Conservation (phyloP, 2,797 vertebrate species). For the Schizothorax lantsangensis region DNA sequence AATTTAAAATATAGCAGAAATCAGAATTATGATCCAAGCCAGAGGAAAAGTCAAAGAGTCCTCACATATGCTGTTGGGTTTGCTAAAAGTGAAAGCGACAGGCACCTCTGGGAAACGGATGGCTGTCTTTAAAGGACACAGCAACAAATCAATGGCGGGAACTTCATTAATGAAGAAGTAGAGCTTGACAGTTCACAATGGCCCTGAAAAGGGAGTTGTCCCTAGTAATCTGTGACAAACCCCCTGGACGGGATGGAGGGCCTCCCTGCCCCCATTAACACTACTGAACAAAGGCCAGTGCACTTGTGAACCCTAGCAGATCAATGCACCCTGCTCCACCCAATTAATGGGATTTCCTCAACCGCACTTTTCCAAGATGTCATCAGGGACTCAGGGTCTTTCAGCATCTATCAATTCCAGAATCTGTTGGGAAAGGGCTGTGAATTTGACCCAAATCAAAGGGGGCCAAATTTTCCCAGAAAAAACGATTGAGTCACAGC, state of each 20-base stretch:
- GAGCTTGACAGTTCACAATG: conserved; percentile 68
- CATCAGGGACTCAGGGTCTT: conserved; percentile 32
- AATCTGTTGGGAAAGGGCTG: conserved; percentile 56
- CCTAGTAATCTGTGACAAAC: conserved; percentile 66
- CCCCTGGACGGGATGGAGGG: conserved; percentile 71
- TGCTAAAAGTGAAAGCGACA: conserved; percentile 69
- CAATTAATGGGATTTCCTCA: conserved; percentile 60
- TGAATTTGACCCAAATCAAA: conserved; percentile 58
- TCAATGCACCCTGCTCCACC: conserved; percentile 54
- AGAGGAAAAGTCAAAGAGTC: neutral
- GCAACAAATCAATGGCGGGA: conserved; percentile 72
- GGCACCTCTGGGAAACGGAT: conserved; percentile 48
- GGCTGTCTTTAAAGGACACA: conserved; percentile 41
- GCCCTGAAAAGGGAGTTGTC: conserved; percentile 63
- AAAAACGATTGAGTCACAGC: conserved; percentile 12
- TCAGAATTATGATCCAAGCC: neutral
- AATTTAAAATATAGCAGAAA: neutral
- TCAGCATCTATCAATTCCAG: conserved; percentile 20
- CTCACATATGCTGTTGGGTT: neutral
- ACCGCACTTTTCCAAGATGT: conserved; percentile 34
- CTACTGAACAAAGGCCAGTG: conserved; percentile 52
- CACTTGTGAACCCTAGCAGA: conserved; percentile 60
- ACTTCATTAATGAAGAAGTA: conserved; percentile 78
- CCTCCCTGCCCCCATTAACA: conserved; percentile 63
- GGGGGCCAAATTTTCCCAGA: neutral